Evolutionary conservation across 2,888 invertebrate species (phyloP), one percentile per base, ranked within the genome.

Genomic region (Volucella inanis): DNA sequence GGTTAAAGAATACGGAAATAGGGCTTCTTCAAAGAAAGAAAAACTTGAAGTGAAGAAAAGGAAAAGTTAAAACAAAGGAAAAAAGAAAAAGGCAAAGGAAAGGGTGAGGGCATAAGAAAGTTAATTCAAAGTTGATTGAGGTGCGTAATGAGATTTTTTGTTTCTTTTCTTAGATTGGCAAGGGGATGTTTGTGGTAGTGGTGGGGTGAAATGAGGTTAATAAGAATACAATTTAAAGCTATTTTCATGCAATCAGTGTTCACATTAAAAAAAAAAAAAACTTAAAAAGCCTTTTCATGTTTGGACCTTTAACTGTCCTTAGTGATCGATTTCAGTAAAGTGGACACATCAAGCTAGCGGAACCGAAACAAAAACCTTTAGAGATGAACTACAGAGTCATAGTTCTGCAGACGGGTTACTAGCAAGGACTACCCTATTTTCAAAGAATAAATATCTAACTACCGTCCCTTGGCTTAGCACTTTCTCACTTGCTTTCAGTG

Each of bases 1-100:
- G 31, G 31, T 31, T 31, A 62, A 61, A 31, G 15, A n/a, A 65
- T 57, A 49, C n/a, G 61, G n/a, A 59, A 68, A 68, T 47, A 52
- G 14, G 49, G 75, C 78, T 78, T 87, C 70, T 80, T 88, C 71
- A 87, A 87, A 84, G 77, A 79, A 82, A 81, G 72, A 52, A n/a
- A n/a, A n/a, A 65, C 62, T 15, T 55, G 14, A 8, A 12, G 1
- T 14, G 9, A 55, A 31, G 3, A 22, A 43, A 39, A 10, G 0
- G n/a, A 65, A 54, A 38, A n/a, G n/a, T n/a, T 31, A 31, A 31
- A 31, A 31, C 6, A 31, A 31, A 31, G 31, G 31, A 4, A 31
- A 31, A n/a, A n/a, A 45, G 11, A 0, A n/a, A 45, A 45, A 12
- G 45, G 11, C 9, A n/a, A 45, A 45, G n/a, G 0, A n/a, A 10